Percentiles rank a stretch among this genome's conserved stretches.
phyloP scores from a whole-genome alignment of 1,140 invertebrate species.

The Musca vetustissima region DNA sequence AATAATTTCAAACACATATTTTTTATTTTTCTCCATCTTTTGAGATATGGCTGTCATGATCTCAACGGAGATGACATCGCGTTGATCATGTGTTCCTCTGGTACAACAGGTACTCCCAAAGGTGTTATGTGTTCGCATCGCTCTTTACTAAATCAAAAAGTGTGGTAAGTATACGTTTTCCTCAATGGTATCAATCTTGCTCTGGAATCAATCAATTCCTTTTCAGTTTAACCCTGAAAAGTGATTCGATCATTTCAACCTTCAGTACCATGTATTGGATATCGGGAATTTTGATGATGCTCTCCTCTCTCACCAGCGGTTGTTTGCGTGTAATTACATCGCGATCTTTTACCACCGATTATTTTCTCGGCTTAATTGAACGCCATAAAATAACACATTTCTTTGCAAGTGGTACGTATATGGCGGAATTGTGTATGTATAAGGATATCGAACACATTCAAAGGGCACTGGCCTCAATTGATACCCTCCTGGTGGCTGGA shows the following conservation, averaged over 20 bases:
- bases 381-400: conserved; percentile 39
- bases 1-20: too few species aligned
- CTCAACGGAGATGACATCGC: conserved; percentile 43
- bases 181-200: too few species aligned
- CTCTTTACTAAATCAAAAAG: conserved; percentile 40
- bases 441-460: conserved; percentile 10
- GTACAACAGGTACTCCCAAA: conserved; percentile 77
- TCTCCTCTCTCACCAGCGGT: conserved; percentile 41
- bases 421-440: conserved; percentile 27
- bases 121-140: conserved; percentile 72
- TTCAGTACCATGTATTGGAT: conserved; percentile 53
- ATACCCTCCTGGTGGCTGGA: conserved; percentile 40
- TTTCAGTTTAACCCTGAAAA: too few species aligned
- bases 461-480: conserved; percentile 29
- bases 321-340: conserved; percentile 42
- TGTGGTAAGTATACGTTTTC: conserved; percentile 42
- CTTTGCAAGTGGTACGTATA: conserved; percentile 40
- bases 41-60: too few species aligned
- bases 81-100: conserved; percentile 63
- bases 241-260: conserved; percentile 36
- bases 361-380: conserved; percentile 39
- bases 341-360: conserved; percentile 39
- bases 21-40: too few species aligned
- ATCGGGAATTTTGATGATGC: conserved; percentile 40
- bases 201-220: too few species aligned